These are phyloP conservation scores for Idris sp. DNA, from an alignment of 1,140 invertebrate genomes.

Conservation along the genomic window DNA sequence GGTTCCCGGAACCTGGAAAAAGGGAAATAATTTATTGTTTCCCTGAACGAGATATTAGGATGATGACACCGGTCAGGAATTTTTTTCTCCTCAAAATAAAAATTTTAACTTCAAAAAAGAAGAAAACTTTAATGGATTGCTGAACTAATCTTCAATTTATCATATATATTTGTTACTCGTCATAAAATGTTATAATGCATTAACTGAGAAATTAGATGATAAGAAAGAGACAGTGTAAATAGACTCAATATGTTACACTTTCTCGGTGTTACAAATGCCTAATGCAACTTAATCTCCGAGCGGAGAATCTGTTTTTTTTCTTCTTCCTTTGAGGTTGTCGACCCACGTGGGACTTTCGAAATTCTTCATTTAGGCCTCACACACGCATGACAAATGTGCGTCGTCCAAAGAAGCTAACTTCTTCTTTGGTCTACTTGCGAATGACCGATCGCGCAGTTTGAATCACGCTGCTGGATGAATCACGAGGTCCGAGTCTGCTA, in stretches of 20 bases:
- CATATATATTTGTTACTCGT: no score
- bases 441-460: slow-evolving; percentile 49
- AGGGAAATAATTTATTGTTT: slow-evolving; percentile 6
- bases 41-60: not conserved
- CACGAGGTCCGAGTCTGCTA: slow-evolving; percentile 23
- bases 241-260: slow-evolving; percentile 57
- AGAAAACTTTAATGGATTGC: no score
- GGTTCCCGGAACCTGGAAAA: slow-evolving; percentile 1
- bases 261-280: slow-evolving; percentile 54
- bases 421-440: slow-evolving; percentile 46
- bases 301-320: slow-evolving; percentile 39
- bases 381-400: slow-evolving; percentile 44
- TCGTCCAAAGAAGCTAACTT: slow-evolving; percentile 37
- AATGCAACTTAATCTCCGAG: slow-evolving; percentile 55
- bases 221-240: slow-evolving; percentile 48
- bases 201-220: slow-evolving; percentile 46
- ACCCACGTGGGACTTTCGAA: slow-evolving; percentile 59
- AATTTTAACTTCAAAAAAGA: no score
- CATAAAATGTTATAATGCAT: slow-evolving; percentile 40
- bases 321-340: slow-evolving; percentile 38
- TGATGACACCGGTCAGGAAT: slow-evolving; percentile 6
- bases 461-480: slow-evolving; percentile 50
- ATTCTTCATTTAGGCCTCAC: slow-evolving; percentile 51
- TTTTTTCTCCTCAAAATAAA: no score
- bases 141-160: no score